Evolutionary conservation across 2,797 vertebrate species (phyloP).

Genomic region (Enteromius treurensis): DNA sequence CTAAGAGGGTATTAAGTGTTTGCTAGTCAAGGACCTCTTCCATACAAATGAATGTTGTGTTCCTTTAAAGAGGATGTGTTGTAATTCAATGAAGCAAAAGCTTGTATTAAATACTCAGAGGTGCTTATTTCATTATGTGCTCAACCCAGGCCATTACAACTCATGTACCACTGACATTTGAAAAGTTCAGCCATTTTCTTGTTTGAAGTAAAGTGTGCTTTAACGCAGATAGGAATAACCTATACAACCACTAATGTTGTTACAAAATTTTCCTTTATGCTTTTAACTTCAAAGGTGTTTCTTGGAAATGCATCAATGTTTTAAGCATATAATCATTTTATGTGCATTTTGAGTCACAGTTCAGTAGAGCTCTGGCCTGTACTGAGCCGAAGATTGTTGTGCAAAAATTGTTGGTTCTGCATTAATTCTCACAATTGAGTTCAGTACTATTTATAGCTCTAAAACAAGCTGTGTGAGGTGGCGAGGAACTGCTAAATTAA

Average conservation of each 20-base stretch:
- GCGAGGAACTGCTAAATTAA: not conserved
- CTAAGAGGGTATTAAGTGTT: conserved; percentile 35
- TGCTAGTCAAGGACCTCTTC: conserved; percentile 34
- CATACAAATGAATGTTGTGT: conserved; percentile 32
- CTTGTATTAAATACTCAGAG: conserved; percentile 45
- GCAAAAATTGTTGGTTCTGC: no score
- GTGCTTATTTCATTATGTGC: conserved; percentile 56
- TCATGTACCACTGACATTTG: conserved; percentile 56
- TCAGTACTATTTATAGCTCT: not conserved
- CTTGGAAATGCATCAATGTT: not conserved
- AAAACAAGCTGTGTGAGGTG: not conserved
- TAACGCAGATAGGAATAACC: not conserved
- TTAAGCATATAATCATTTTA: not conserved
- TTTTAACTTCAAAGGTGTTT: not conserved
- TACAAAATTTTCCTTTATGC: not conserved
- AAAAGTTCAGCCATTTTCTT: conserved; percentile 37
- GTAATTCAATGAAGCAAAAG: conserved; percentile 50
- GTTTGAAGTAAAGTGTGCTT: conserved; percentile 7
- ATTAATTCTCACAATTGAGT: not conserved
- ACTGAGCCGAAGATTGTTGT: not conserved
- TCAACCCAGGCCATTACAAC: conserved; percentile 42
- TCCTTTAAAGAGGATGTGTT: conserved; percentile 44
- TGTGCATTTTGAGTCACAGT: not conserved
- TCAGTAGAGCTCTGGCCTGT: not conserved
- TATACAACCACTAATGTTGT: conserved; percentile 11